These are phyloP conservation scores for Crepidodera aurea DNA, from an alignment of 2,888 invertebrate species.

Conservation along the genomic window DNA sequence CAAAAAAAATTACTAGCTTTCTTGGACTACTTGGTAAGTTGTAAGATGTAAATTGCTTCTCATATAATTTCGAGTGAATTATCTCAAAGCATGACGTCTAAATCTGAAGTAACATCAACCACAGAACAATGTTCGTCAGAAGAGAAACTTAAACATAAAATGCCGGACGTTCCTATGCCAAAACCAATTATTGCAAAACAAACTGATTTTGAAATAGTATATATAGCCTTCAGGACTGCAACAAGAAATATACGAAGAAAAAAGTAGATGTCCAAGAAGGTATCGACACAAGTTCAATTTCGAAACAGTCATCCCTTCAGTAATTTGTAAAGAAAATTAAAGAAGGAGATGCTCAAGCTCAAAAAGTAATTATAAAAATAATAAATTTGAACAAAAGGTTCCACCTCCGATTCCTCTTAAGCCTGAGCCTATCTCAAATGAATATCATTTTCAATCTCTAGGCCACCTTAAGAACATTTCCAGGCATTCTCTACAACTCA, in stretches of 20 bases:
- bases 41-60: conserved; percentile 36
- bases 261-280: conserved; percentile 51
- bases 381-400: conserved; percentile 59
- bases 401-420: conserved; percentile 47
- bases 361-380: conserved; percentile 59
- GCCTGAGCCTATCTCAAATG: conserved; percentile 43
- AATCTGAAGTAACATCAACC: conserved; percentile 55
- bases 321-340: conserved; percentile 73
- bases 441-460: conserved; percentile 42
- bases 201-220: conserved; percentile 50
- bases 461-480: conserved; percentile 31
- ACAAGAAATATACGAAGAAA: conserved; percentile 44
- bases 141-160: conserved; percentile 56
- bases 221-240: conserved; percentile 33
- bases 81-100: conserved; percentile 51
- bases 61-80: conserved; percentile 44
- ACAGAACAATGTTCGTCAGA: conserved; percentile 56
- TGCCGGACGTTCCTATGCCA: conserved; percentile 53
- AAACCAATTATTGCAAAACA: conserved; percentile 48
- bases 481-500: conserved; percentile 43
- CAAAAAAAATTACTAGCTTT: no score
- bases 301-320: conserved; percentile 71
- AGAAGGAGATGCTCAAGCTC: conserved; percentile 60
- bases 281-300: conserved; percentile 68
- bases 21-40: no score